These are phyloP conservation scores for Lottia scabra DNA, from an alignment of 2,888 invertebrate species.

Conservation along the genomic window DNA sequence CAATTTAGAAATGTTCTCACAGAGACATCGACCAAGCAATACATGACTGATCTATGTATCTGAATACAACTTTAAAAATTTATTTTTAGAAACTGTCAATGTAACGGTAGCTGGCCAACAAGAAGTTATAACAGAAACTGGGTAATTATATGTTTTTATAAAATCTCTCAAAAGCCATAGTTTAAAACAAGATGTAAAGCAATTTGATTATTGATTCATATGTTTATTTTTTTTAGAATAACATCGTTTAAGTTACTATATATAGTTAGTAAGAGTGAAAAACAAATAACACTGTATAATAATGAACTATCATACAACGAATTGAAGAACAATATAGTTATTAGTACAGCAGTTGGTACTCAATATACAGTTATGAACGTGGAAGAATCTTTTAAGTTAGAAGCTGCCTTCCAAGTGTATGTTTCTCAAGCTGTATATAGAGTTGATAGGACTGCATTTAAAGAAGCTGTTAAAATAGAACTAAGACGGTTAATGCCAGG, in stretches of 20 bases:
- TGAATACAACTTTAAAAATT: neutral
- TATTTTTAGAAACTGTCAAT: neutral
- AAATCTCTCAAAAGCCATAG: no score
- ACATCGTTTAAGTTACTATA: no score
- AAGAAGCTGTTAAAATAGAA: neutral
- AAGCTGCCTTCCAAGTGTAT: neutral
- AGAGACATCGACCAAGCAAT: no score
- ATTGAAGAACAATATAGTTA: neutral
- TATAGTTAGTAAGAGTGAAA: no score
- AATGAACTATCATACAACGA: neutral
- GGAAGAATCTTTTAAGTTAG: neutral
- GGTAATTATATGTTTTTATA: neutral
- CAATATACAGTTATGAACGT: neutral
- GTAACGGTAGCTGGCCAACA: neutral
- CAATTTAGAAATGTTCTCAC: no score
- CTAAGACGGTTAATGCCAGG: neutral
- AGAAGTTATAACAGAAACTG: neutral
- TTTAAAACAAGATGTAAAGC: no score
- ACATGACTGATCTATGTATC: no score
- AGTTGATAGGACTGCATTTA: neutral
- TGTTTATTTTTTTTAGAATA: no score
- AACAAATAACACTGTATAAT: neutral
- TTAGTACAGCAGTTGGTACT: neutral
- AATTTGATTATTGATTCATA: no score
- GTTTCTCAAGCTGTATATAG: neutral